Evolutionary conservation across 2,113 vertebrate genomes (phyloP).

Genomic region (Nycticebus coucang): DNA sequence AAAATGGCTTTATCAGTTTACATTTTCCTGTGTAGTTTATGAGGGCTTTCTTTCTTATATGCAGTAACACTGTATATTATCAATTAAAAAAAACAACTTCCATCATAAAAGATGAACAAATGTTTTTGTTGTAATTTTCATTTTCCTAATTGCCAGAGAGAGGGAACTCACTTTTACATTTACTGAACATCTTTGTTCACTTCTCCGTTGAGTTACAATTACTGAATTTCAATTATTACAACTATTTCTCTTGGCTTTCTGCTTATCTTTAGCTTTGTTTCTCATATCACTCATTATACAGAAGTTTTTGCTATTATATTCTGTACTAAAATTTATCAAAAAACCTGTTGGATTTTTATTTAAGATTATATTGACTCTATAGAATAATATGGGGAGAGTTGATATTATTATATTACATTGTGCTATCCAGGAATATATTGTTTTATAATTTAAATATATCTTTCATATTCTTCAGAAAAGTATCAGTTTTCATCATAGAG

Average conservation of each 20-base stretch:
- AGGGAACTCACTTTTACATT: background rate
- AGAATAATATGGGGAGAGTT: background rate
- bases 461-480: background rate
- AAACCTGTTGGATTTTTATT: background rate
- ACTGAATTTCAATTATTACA: conserved; percentile 19
- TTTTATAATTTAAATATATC: background rate
- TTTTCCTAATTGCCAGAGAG: background rate
- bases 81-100: background rate
- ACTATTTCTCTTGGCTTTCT: background rate
- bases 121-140: conserved; percentile 15
- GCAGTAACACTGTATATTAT: background rate
- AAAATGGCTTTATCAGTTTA: background rate
- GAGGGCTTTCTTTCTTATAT: background rate
- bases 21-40: background rate
- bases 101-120: background rate
- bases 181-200: background rate
- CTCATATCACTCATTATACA: background rate
- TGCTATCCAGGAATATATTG: background rate
- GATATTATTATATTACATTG: background rate
- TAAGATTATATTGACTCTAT: background rate
- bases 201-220: conserved; percentile 10
- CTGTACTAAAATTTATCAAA: conserved; percentile 33
- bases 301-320: background rate
- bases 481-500: background rate
- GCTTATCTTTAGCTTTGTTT: conserved; percentile 20